A percentile compares a stretch with the other conserved stretches of the same genome.
Conservation (phyloP, 2,797 vertebrate genomes). For the Cyclura pinguis region DNA sequence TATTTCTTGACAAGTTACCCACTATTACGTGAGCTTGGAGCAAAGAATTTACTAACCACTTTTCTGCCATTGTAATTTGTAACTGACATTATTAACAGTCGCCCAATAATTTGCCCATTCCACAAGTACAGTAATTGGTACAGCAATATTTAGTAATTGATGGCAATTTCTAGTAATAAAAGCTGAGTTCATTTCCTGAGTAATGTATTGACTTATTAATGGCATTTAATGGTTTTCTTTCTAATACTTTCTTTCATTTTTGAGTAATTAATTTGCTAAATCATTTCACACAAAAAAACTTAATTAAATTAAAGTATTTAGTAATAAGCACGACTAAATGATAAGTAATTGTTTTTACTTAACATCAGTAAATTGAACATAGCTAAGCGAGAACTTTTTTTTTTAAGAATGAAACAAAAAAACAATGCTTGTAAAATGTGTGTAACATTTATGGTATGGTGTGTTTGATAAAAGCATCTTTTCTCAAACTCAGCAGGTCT, state of each 20-base stretch:
- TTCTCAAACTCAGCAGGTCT: conserved; percentile 51
- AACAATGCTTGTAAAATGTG: conserved; percentile 45
- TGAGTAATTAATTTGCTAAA: conserved; percentile 79
- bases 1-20: conserved; percentile 14
- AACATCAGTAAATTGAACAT: conserved; percentile 42
- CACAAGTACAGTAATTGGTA: conserved; percentile 76
- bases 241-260: conserved; percentile 77
- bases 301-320: conserved; percentile 76
- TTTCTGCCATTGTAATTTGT: conserved; percentile 68
- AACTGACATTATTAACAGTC: conserved; percentile 77
- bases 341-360: conserved; percentile 63
- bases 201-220: conserved; percentile 83
- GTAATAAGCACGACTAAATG: conserved; percentile 53
- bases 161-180: conserved; percentile 80
- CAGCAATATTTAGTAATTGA: conserved; percentile 76
- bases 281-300: conserved; percentile 71
- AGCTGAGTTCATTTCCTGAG: conserved; percentile 77
- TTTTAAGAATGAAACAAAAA: neutral
- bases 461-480: conserved; percentile 60
- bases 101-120: conserved; percentile 76
- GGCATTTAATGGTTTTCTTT: conserved; percentile 77
- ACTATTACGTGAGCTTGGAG: conserved; percentile 46
- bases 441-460: conserved; percentile 60
- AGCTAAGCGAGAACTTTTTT: conserved; percentile 44
- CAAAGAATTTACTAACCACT: conserved; percentile 70